Percentiles rank a stretch among this genome's conserved stretches.
phyloP scores from a whole-genome alignment of 2,888 invertebrate species.

The Herminia tarsipennalis region DNA sequence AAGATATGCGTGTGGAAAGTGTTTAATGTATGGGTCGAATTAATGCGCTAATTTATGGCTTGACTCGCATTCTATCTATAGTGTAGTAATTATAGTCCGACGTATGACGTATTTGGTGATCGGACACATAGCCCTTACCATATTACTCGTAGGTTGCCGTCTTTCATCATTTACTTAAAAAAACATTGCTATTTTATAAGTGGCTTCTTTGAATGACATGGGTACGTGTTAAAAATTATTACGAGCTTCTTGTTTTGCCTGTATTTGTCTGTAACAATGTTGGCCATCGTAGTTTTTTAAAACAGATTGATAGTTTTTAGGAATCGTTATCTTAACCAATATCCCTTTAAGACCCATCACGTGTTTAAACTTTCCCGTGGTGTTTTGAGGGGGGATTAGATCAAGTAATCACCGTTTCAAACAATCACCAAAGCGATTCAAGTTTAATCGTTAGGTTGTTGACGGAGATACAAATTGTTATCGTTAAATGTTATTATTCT shows the following conservation, averaged over 20 bases:
- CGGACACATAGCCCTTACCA: no score
- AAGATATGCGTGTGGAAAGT: constrained; percentile 32
- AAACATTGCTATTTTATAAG: no score
- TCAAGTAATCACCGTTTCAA: constrained; percentile 19
- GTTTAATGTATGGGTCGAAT: constrained; percentile 33
- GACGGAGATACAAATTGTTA: constrained; percentile 12
- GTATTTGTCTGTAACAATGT: no score
- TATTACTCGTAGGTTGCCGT: no score
- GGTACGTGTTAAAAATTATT: no score
- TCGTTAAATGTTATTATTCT: no score
- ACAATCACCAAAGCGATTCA: constrained; percentile 4
- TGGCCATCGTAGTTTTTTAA: no score
- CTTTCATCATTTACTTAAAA: no score
- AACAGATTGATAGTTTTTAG: constrained; percentile 2
- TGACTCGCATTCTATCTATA: constrained; percentile 9
- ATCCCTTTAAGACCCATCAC: constrained; percentile 68
- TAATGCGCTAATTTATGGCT: constrained; percentile 23
- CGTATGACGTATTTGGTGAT: no score
- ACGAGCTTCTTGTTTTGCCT: no score
- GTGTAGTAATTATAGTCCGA: not conserved
- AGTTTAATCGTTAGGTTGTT: constrained; percentile 13
- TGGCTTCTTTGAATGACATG: no score
- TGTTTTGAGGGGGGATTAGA: constrained; percentile 75
- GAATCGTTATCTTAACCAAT: not conserved
- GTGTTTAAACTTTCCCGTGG: constrained; percentile 48